Percentiles rank a stretch among this genome's conserved stretches.
phyloP scores from a whole-genome alignment of 1,140 invertebrate species.

The Anoplophora glabripennis region DNA sequence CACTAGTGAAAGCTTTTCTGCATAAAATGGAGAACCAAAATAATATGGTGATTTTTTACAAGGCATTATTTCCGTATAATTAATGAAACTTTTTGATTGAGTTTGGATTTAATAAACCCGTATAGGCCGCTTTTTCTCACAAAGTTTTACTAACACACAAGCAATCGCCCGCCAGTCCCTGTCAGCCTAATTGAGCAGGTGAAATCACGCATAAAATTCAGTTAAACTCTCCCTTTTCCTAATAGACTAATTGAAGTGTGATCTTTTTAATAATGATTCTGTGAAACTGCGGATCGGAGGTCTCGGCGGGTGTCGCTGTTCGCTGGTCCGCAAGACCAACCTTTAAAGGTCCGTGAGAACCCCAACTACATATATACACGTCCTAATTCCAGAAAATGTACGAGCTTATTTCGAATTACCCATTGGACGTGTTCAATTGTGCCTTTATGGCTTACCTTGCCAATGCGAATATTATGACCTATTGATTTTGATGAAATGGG shows the following conservation, averaged over 20 bases:
- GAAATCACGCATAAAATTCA: constrained; percentile 15
- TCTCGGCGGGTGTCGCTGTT: constrained; percentile 23
- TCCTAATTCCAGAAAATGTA: constrained; percentile 7
- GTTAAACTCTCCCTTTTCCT: constrained; percentile 21
- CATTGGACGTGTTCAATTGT: no score
- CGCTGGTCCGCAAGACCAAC: constrained; percentile 23
- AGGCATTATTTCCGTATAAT: no score
- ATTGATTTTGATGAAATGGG: no score
- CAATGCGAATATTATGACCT: no score
- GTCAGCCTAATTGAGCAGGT: constrained; percentile 9
- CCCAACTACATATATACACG: constrained; percentile 10
- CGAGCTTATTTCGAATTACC: no score
- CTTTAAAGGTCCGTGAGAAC: constrained; percentile 23
- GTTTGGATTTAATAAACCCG: no score
- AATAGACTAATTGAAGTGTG: constrained; percentile 28
- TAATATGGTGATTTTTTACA: no score
- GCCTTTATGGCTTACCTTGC: no score
- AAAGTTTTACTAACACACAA: background rate
- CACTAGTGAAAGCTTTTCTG: no score
- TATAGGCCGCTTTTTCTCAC: no score
- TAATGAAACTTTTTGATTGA: no score
- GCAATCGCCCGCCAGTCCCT: constrained; percentile 3
- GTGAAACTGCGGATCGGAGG: constrained; percentile 1
- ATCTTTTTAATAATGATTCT: constrained; percentile 23
- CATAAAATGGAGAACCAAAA: no score